A percentile compares a stretch with the other conserved stretches of the same genome.
phyloP scores from a whole-genome alignment of 2,888 invertebrate genomes.

The Itoplectis maculator region DNA sequence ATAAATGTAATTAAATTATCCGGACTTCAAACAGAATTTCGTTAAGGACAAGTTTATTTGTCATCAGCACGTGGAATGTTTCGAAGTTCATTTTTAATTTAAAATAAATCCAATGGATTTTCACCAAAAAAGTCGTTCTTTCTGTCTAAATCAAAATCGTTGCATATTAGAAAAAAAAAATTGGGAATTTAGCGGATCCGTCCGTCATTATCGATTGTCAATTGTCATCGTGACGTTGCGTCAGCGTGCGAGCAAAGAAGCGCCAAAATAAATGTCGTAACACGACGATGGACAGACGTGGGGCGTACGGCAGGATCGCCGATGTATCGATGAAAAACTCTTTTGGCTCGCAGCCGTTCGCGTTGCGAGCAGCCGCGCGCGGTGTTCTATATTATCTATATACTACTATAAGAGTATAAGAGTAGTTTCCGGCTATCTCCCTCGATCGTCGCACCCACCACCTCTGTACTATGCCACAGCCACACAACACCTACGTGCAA shows the following conservation, averaged over 20 bases:
- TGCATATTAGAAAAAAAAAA: neutral
- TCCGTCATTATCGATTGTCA: neutral
- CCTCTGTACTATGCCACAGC: conserved; percentile 68
- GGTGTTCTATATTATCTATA: conserved; percentile 69
- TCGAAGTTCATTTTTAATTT: too few species aligned
- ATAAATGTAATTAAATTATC: neutral
- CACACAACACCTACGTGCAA: conserved; percentile 54
- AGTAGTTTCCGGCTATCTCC: conserved; percentile 81
- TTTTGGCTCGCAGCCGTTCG: conserved; percentile 66
- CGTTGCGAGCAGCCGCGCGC: conserved; percentile 63
- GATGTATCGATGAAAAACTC: conserved; percentile 56
- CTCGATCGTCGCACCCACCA: conserved; percentile 78
- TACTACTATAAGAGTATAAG: conserved; percentile 70
- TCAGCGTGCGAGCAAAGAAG: conserved; percentile 7
- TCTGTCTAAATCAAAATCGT: too few species aligned
- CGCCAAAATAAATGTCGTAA: conserved; percentile 22
- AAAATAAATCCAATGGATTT: too few species aligned
- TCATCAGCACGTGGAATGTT: too few species aligned
- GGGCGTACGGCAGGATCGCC: neutral
- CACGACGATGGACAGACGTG: neutral
- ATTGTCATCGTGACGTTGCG: neutral
- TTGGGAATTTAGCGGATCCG: neutral
- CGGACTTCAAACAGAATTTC: too few species aligned
- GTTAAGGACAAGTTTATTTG: too few species aligned
- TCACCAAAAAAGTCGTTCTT: neutral